Percentiles rank a stretch among this genome's conserved stretches.
phyloP scores from a whole-genome alignment of 2,797 vertebrate species.

The Dryobates pubescens region DNA sequence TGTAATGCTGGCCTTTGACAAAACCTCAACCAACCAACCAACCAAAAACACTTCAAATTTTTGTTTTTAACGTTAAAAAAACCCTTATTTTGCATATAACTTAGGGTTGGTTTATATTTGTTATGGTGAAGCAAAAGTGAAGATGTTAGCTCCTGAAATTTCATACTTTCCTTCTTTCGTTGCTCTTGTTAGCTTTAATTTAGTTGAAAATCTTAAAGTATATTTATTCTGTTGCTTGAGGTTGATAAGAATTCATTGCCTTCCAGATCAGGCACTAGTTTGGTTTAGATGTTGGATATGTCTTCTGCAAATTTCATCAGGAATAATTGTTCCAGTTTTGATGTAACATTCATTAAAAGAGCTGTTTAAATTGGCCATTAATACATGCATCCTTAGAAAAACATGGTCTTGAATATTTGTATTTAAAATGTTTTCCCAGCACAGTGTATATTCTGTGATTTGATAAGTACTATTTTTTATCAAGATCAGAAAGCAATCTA shows the following conservation, averaged over 20 bases:
- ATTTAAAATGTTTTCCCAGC: slow-evolving; percentile 26
- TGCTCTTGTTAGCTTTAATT: neutral
- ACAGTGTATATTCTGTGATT: neutral
- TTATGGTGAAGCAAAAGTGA: neutral
- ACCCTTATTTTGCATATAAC: neutral
- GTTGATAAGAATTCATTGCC: neutral
- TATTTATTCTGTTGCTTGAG: neutral
- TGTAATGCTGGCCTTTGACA: neutral
- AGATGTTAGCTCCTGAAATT: neutral
- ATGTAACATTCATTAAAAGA: neutral
- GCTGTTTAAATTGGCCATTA: slow-evolving; percentile 10
- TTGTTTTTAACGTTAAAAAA: neutral
- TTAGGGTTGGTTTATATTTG: neutral
- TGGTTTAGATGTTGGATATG: neutral
- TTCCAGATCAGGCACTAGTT: neutral
- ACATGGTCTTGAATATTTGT: neutral
- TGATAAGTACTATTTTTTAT: neutral
- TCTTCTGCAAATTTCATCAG: neutral
- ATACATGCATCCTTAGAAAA: neutral
- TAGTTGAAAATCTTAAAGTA: neutral
- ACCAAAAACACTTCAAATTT: neutral
- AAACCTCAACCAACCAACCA: neutral
- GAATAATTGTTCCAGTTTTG: neutral
- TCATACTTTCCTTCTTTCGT: neutral
- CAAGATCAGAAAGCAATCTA: neutral